Conservation (phyloP, 2,888 invertebrate species). For the Athripsodes cinereus region DNA sequence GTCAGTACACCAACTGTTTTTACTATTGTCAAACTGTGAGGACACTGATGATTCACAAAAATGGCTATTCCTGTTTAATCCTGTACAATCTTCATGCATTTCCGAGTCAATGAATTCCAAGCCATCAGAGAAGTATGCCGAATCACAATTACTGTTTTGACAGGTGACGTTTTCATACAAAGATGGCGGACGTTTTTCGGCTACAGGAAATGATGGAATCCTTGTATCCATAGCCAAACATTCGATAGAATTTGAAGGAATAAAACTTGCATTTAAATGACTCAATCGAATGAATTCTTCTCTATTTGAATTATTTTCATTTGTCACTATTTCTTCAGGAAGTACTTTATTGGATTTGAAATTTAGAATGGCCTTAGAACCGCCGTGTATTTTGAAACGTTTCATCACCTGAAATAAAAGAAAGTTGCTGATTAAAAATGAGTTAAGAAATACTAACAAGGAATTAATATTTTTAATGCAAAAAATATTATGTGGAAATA, state of each 20-base stretch:
- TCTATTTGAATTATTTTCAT: background rate
- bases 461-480: too few species aligned
- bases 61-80: background rate
- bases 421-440: too few species aligned
- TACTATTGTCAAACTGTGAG: slow-evolving; percentile 6
- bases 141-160: slow-evolving; percentile 33
- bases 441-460: too few species aligned
- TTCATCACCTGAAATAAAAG: slow-evolving; percentile 7
- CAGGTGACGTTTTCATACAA: slow-evolving; percentile 24
- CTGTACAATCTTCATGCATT: background rate
- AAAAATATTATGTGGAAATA: too few species aligned
- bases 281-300: background rate
- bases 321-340: background rate
- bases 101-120: slow-evolving; percentile 9
- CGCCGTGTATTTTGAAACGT: slow-evolving; percentile 7
- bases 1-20: background rate
- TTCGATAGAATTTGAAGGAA: background rate
- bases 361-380: background rate
- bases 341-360: slow-evolving; percentile 6
- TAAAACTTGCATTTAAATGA: slow-evolving; percentile 1
- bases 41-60: background rate
- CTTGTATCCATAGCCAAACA: background rate
- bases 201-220: slow-evolving; percentile 18
- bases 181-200: slow-evolving; percentile 6
- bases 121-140: slow-evolving; percentile 38